Base-by-base conservation (phyloP, 2,113 vertebrate genomes). In the Muscicapa adusta region DNA sequence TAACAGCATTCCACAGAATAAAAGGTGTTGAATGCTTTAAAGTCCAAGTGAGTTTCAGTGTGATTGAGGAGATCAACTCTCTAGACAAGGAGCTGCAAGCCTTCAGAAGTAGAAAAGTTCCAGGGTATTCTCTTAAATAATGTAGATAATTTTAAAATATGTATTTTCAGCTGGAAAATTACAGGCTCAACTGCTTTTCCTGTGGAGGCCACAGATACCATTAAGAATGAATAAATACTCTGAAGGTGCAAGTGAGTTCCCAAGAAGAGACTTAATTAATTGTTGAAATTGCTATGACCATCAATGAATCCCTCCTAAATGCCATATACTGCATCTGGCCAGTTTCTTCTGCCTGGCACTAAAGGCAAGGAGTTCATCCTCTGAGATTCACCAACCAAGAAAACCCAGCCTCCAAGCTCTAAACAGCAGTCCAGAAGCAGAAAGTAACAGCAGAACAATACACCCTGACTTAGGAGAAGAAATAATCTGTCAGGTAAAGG, bases 391-490 rank as follows among this genome's bases (percentile, higher is more conserved):
- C 25, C n/a, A 57, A 5, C 19, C 20, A 33, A 48, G 40, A 42
- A 92, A 88, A 61, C 5, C 5, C 71, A 72, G 22, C 3, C n/a
- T 86, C 24, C 40, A 67, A 50, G 9, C 33, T 60, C 26, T 48
- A 4, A 58, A 60, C 13, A 65, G 7, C 26, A 88, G 22, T 23
- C 20, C 22, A 71, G 43, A 75, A 18, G 36, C 40, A 95, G 29
- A 88, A 82, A 85, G 10, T 38, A 81, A 51, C 7, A 81, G 31
- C 28, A 76, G 43, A 72, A 23, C 48, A 65, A 14, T 16, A 33
- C 1, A 74, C 2, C 10, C 19, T n/a, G 25, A n/a, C 36, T 26
- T 1, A 0, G 23, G 17, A 88, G 78, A 76, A 79, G 24, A 67
- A 61, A 23, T 11, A 26, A 79, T 19, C 5, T 40, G 34, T 28